These are phyloP conservation scores for Myotis pilosus DNA, from an alignment of 2,797 vertebrate genomes.

Conservation along the genomic window DNA sequence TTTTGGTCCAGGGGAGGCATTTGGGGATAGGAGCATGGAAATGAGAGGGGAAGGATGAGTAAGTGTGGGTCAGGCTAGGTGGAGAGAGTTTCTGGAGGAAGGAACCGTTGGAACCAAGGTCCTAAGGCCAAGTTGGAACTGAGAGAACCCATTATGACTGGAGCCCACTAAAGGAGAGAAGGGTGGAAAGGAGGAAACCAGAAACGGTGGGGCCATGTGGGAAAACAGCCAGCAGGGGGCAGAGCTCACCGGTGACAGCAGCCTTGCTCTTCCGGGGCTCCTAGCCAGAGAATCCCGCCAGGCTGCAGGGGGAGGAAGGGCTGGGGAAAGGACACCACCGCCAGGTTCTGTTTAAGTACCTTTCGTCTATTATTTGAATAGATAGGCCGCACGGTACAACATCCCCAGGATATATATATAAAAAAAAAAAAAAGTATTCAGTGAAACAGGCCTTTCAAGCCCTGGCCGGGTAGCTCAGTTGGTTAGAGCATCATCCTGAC, in stretches of 20 bases:
- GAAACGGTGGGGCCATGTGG: no score
- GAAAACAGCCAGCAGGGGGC: constrained; percentile 23
- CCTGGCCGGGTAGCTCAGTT: background rate
- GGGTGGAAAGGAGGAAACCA: background rate
- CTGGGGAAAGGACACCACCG: background rate
- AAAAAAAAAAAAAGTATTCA: background rate
- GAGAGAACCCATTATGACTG: background rate
- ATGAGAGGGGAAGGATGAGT: background rate
- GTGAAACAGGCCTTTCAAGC: background rate
- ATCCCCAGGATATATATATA: background rate
- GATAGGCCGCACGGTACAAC: background rate
- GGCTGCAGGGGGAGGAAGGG: background rate
- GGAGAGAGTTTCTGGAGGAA: background rate
- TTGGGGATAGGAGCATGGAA: background rate
- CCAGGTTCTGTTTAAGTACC: background rate
- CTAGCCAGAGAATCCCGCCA: background rate
- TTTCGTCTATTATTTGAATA: constrained; percentile 15
- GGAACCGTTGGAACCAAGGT: background rate
- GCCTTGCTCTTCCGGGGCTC: background rate
- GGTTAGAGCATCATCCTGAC: background rate
- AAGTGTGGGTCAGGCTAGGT: background rate
- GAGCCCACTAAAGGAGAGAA: background rate
- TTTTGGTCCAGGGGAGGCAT: background rate
- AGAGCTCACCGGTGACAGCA: background rate
- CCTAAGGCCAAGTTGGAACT: background rate